phyloP scores from a whole-genome alignment of 2,113 vertebrate species.

The Solea solea region DNA sequence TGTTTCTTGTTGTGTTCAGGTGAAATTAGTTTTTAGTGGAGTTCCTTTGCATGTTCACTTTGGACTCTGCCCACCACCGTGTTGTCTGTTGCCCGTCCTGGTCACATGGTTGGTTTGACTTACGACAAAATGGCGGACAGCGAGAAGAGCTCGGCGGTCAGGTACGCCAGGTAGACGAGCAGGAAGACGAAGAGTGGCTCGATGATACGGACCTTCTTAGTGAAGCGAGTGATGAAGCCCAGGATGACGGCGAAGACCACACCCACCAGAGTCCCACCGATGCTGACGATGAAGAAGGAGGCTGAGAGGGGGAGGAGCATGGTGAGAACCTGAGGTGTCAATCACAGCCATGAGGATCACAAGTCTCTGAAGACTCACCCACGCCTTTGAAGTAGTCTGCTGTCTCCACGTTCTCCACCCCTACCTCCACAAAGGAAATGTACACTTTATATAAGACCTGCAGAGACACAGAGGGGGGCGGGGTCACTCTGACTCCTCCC shows the following conservation, averaged over 20 bases:
- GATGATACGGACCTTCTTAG: conserved; percentile 96
- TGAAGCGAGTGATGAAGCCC: conserved; percentile 94
- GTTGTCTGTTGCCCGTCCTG: no score
- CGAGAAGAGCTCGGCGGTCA: conserved; percentile 94
- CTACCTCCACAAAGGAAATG: conserved; percentile 95
- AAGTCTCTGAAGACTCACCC: conserved; percentile 82
- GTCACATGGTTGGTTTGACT: conserved; percentile 68
- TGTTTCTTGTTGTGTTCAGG: no score
- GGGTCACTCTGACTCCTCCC: no score
- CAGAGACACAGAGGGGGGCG: not conserved
- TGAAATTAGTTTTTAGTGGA: no score
- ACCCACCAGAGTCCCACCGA: conserved; percentile 93
- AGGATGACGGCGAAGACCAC: conserved; percentile 93
- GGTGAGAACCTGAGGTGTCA: not conserved
- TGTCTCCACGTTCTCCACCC: conserved; percentile 86
- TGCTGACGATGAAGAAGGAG: conserved; percentile 94
- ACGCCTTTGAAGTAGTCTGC: conserved; percentile 95
- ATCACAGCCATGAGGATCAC: rapidly evolving
- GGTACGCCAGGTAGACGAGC: conserved; percentile 94
- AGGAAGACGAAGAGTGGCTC: conserved; percentile 96
- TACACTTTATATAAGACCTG: conserved; percentile 97
- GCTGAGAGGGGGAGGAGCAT: conserved; percentile 72
- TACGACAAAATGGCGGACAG: conserved; percentile 95
- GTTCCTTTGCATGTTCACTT: no score
- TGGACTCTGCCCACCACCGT: no score